A percentile compares a stretch with the other conserved stretches of the same genome.
These are phyloP conservation scores for Crypturellus tataupa DNA, from an alignment of 2,797 vertebrate species.

Conservation along the genomic window DNA sequence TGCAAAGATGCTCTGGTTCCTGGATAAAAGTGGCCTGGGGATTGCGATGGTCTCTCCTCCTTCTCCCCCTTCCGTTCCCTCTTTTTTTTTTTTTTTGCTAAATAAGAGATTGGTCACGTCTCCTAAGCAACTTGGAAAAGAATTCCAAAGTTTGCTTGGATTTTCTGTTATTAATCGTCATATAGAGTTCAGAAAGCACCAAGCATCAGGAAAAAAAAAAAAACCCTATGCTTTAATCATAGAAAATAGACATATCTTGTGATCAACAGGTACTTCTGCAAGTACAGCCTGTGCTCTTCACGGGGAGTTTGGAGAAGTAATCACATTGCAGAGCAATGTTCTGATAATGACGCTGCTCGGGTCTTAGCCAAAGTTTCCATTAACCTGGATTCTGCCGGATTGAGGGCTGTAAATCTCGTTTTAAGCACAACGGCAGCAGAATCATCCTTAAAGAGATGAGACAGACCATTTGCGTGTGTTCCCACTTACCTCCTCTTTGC, in stretches of 20 bases:
- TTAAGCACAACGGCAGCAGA: not conserved
- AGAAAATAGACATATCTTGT: not conserved
- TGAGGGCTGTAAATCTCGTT: not conserved
- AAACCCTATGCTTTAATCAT: not conserved
- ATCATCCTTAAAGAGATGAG: not conserved
- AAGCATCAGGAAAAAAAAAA: not conserved
- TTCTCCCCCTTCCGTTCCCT: too few relatives aligned
- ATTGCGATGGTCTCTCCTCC: not conserved
- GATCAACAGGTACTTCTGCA: not conserved
- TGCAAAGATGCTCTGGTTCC: not conserved
- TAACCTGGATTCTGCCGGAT: not conserved
- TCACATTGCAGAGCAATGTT: not conserved
- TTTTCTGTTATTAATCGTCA: not conserved
- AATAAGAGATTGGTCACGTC: slow-evolving; percentile 37
- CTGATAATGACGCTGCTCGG: not conserved
- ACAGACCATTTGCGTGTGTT: not conserved
- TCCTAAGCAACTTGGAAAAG: not conserved
- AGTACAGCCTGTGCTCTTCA: not conserved
- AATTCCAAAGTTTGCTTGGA: not conserved
- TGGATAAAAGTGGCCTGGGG: not conserved
- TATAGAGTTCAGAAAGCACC: not conserved
- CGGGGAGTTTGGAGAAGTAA: not conserved
- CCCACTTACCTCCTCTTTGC: not conserved
- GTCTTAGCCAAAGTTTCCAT: not conserved
- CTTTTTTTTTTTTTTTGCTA: not conserved